Percentiles rank a stretch among this genome's conserved stretches.
Conservation (phyloP, 2,888 invertebrate genomes). For the Eurytoma adleriae region DNA sequence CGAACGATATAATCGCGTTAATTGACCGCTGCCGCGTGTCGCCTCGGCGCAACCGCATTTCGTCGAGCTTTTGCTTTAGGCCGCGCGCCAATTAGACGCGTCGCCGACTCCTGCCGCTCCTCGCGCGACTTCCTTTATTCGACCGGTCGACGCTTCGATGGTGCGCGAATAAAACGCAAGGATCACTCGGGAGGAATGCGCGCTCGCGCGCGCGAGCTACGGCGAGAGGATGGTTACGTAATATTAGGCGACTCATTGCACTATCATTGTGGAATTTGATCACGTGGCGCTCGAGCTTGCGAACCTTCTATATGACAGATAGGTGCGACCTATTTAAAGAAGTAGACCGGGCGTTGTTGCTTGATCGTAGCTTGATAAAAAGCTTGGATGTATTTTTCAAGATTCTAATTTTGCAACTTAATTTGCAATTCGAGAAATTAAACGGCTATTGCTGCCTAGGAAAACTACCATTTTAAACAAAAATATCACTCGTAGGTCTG, state of each 20-base stretch:
- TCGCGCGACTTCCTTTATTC: neutral
- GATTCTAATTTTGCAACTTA: neutral
- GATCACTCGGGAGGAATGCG: slow-evolving; percentile 48
- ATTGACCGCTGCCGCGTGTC: slow-evolving; percentile 56
- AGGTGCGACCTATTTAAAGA: slow-evolving; percentile 47
- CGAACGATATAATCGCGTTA: slow-evolving; percentile 69
- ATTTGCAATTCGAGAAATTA: no score
- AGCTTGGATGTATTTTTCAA: neutral
- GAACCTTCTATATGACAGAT: slow-evolving; percentile 38
- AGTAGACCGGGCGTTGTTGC: neutral
- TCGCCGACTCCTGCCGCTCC: neutral
- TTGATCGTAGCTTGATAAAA: neutral
- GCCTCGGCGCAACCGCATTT: slow-evolving; percentile 21
- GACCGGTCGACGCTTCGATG: neutral
- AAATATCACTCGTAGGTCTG: no score
- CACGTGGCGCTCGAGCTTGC: slow-evolving; percentile 47
- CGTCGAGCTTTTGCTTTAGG: neutral
- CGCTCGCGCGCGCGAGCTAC: neutral
- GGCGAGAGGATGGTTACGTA: slow-evolving; percentile 45
- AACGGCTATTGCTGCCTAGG: no score
- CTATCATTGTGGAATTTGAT: slow-evolving; percentile 52
- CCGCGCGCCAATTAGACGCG: neutral
- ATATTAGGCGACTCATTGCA: slow-evolving; percentile 48
- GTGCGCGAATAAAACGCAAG: neutral
- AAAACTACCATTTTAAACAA: no score